These are phyloP conservation scores for Egretta garzetta DNA, from an alignment of 2,113 vertebrate genomes.

Conservation along the genomic window DNA sequence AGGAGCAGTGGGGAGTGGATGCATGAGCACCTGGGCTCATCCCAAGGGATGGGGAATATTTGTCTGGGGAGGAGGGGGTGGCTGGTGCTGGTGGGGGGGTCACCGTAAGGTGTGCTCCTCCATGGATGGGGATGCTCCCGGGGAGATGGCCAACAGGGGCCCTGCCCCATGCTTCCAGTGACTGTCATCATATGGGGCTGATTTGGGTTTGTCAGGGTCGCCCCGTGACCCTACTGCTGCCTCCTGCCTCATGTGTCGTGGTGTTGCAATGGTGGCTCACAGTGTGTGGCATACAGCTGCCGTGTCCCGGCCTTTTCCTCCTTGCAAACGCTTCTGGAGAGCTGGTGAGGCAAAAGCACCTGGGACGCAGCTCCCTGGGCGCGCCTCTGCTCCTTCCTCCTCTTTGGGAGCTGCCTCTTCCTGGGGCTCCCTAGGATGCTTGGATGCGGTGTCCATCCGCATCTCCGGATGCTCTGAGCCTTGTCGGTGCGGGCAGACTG, in stretches of 20 bases:
- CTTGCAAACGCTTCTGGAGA: background rate
- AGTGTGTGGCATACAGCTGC: background rate
- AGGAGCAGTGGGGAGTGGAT: background rate
- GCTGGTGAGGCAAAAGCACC: accelerated
- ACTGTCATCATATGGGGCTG: accelerated
- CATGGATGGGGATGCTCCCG: accelerated
- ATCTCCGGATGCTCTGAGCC: background rate
- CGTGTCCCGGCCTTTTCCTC: background rate
- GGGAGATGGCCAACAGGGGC: background rate
- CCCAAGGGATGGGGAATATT: background rate
- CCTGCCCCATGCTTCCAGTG: accelerated
- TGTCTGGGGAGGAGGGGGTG: background rate
- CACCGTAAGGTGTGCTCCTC: background rate
- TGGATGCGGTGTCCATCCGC: background rate
- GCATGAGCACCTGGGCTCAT: background rate
- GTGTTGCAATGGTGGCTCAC: background rate
- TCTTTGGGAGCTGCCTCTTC: background rate
- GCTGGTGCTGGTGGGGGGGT: background rate
- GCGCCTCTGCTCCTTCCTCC: background rate
- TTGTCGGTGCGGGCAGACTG: accelerated
- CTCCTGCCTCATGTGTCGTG: accelerated
- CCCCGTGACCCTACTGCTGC: accelerated
- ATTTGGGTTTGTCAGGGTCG: accelerated
- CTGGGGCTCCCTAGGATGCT: accelerated
- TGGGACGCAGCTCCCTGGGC: background rate